Evolutionary conservation across 2,888 invertebrate species (phyloP).

Genomic region (Sipunculus nudus): DNA sequence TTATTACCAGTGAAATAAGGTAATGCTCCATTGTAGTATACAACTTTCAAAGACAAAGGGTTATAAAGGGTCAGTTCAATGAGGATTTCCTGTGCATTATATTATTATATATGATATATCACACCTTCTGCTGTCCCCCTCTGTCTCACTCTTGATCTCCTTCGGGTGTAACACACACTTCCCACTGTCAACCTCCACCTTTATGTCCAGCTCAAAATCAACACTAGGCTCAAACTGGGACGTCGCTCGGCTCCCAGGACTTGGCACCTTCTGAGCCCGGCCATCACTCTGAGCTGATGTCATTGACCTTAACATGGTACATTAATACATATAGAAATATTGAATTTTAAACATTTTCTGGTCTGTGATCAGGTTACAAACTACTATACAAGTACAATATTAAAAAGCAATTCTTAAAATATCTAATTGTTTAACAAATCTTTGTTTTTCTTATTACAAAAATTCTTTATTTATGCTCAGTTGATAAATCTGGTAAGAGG

Average conservation of each 20-base stretch:
- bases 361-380: not conserved
- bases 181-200: conserved; percentile 94
- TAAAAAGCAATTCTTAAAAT: not conserved
- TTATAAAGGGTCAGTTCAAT: no score
- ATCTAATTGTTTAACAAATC: no score
- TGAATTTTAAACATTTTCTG: no score
- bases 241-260: no score
- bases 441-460: not conserved
- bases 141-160: conserved; percentile 29
- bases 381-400: not conserved
- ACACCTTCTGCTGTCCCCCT: conserved; percentile 22
- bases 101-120: no score
- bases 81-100: no score
- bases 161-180: conserved; percentile 93
- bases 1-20: no score
- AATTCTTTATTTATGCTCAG: not conserved
- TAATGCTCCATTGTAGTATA: no score
- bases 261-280: not conserved
- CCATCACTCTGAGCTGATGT: not conserved
- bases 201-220: conserved; percentile 94
- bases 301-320: not conserved
- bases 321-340: no score
- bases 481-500: not conserved
- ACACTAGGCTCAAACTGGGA: conserved; percentile 78
- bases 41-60: no score